phyloP scores from a whole-genome alignment of 2,888 invertebrate genomes.

The Notodonta ziczac region DNA sequence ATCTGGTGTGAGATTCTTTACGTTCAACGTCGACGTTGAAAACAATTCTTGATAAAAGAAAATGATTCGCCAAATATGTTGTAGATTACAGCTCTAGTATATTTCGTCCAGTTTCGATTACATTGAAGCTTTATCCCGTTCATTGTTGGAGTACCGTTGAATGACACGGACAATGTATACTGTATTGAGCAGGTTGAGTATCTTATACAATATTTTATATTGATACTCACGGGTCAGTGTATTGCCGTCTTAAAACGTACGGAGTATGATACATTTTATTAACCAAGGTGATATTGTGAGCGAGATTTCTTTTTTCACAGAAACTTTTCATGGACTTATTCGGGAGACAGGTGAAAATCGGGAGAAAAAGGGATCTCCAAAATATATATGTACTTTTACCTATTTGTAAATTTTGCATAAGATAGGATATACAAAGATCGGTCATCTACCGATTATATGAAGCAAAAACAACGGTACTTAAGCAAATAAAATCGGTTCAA shows the following conservation, averaged over 20 bases:
- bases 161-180: background rate
- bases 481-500: constrained; percentile 3
- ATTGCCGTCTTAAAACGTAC: too few species aligned
- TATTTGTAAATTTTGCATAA: too few species aligned
- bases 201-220: background rate
- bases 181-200: background rate
- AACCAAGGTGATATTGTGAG: too few species aligned
- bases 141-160: background rate
- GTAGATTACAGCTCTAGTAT: background rate
- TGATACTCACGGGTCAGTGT: background rate
- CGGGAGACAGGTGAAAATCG: too few species aligned
- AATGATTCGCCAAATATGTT: constrained; percentile 6
- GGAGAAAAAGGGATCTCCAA: too few species aligned
- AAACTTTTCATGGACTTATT: too few species aligned
- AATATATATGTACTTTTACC: too few species aligned
- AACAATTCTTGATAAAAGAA: constrained; percentile 13
- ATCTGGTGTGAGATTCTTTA: constrained; percentile 48
- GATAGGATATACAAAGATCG: too few species aligned
- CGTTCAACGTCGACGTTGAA: constrained; percentile 29
- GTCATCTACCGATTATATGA: background rate
- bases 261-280: too few species aligned
- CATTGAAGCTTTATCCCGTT: background rate
- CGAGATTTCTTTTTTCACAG: too few species aligned
- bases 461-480: background rate
- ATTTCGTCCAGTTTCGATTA: background rate